phyloP scores from a whole-genome alignment of 2,113 vertebrate species.

The Girardinichthys multiradiatus region DNA sequence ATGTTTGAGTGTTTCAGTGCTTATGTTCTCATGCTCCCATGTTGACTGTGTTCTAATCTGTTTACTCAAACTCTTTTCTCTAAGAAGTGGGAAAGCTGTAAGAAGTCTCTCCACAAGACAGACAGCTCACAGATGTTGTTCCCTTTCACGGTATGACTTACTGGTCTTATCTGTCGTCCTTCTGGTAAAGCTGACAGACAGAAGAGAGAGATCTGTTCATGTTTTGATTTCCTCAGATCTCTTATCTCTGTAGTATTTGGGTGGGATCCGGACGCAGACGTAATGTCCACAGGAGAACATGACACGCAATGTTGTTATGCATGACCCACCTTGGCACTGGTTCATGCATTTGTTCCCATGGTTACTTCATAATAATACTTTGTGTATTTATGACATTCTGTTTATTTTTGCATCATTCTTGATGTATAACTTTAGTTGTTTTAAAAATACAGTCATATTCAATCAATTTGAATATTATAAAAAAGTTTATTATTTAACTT shows the following conservation, averaged over 20 bases:
- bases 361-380: constrained; percentile 39
- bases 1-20: constrained; percentile 2
- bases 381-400: constrained; percentile 6
- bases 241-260: constrained; percentile 67
- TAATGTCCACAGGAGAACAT: constrained; percentile 51
- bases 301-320: constrained; percentile 73
- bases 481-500: no score
- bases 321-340: constrained; percentile 57
- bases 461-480: no score
- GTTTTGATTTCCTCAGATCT: constrained; percentile 76
- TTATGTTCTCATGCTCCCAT: not conserved
- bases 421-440: not conserved
- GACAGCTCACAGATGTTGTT: constrained; percentile 46
- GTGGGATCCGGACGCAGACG: constrained; percentile 65
- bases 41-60: constrained; percentile 7
- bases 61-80: constrained; percentile 15
- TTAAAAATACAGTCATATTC: not conserved
- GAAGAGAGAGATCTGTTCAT: constrained; percentile 66
- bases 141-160: constrained; percentile 67
- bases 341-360: constrained; percentile 33
- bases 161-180: constrained; percentile 69
- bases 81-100: constrained; percentile 23
- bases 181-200: constrained; percentile 73
- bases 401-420: constrained; percentile 1
- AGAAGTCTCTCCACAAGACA: constrained; percentile 35